Evolutionary conservation across 2,888 invertebrate genomes (phyloP).

Genomic region (Chironomus tentans): DNA sequence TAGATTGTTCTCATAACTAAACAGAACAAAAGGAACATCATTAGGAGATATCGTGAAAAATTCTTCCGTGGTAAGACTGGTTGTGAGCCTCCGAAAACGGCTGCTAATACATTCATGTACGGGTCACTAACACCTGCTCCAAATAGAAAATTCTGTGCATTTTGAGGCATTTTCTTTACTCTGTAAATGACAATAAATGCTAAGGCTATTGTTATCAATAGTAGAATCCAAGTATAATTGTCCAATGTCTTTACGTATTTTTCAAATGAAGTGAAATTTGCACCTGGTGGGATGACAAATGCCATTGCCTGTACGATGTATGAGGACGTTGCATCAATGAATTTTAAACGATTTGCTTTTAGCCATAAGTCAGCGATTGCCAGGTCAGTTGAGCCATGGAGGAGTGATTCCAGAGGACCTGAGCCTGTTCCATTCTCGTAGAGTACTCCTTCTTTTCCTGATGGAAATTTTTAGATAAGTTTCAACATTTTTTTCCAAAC

Average conservation of each 20-base stretch:
- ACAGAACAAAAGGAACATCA: slow-evolving; percentile 19
- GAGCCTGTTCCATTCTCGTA: background rate
- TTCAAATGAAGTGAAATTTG: background rate
- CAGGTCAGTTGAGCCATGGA: background rate
- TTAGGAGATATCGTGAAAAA: slow-evolving; percentile 4
- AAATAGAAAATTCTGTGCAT: background rate
- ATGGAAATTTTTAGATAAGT: no score
- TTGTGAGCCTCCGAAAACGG: slow-evolving; percentile 7
- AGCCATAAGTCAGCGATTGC: slow-evolving; percentile 1
- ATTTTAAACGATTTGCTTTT: background rate
- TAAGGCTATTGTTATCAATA: background rate
- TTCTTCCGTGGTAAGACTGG: background rate
- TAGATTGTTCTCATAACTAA: slow-evolving; percentile 12
- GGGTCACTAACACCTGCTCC: background rate
- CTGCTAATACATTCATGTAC: slow-evolving; percentile 8
- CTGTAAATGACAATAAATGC: background rate
- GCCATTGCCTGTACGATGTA: background rate
- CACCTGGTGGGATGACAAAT: background rate
- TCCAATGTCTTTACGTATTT: background rate
- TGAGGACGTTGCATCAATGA: background rate
- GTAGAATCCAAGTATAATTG: background rate
- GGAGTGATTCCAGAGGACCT: background rate
- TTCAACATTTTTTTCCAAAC: no score
- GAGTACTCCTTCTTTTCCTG: background rate
- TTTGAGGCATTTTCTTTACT: background rate